Evolutionary conservation across 2,888 invertebrate species (phyloP).

Genomic region (Pyrrhosoma nymphula): DNA sequence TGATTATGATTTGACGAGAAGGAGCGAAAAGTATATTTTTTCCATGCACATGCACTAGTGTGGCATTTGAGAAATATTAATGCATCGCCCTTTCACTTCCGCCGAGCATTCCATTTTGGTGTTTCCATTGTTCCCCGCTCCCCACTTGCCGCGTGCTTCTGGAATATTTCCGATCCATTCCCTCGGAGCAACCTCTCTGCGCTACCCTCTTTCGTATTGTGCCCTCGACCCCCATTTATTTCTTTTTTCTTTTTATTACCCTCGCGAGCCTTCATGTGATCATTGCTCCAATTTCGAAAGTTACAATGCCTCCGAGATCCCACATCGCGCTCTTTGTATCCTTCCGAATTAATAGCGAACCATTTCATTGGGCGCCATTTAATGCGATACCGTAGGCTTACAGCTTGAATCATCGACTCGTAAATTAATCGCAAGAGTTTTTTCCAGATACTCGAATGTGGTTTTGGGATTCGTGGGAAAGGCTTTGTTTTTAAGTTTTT

Average conservation of each 20-base stretch:
- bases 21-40: not conserved
- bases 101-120: not conserved
- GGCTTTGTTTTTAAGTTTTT: slow-evolving; percentile 40
- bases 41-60: not conserved
- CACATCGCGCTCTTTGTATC: slow-evolving; percentile 47
- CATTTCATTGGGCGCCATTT: slow-evolving; percentile 56
- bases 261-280: slow-evolving; percentile 51
- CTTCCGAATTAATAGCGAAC: slow-evolving; percentile 50
- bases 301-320: slow-evolving; percentile 62
- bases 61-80: not conserved
- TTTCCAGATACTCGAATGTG: slow-evolving; percentile 42
- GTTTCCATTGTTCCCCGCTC: not conserved
- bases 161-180: not conserved
- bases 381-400: slow-evolving; percentile 53
- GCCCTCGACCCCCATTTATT: slow-evolving; percentile 32
- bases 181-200: not conserved
- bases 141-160: not conserved
- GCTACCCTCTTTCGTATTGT: slow-evolving; percentile 17
- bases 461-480: not conserved
- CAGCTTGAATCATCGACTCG: slow-evolving; percentile 42
- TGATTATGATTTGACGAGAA: not conserved
- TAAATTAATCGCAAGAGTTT: slow-evolving; percentile 48
- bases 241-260: slow-evolving; percentile 40
- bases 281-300: slow-evolving; percentile 55
- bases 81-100: not conserved